Evolutionary conservation across 2,797 vertebrate species (phyloP).

Genomic region (Taeniopygia guttata): DNA sequence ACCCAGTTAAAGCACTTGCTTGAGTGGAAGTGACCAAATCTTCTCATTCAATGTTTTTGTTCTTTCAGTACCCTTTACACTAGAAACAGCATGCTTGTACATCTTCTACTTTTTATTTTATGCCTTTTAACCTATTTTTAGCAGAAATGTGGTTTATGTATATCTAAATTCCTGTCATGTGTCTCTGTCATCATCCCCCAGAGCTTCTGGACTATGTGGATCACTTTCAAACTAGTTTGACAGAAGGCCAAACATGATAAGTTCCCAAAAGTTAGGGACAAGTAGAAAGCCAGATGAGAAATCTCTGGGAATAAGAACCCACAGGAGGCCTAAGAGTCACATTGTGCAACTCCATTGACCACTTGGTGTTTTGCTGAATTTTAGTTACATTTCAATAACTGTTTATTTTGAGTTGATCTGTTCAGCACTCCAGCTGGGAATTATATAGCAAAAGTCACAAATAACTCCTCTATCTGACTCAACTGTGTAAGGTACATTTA

Average conservation of each 20-base stretch:
- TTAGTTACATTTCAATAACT: not conserved
- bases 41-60: not conserved
- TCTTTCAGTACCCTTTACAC: not conserved
- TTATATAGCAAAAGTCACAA: not conserved
- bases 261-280: conserved; percentile 36
- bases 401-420: not conserved
- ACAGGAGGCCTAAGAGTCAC: not conserved
- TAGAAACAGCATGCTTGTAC: not conserved
- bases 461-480: not conserved
- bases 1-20: not conserved
- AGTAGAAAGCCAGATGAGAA: conserved; percentile 48
- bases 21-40: not conserved
- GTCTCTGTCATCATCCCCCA: not conserved
- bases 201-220: conserved; percentile 33
- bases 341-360: not conserved
- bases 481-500: not conserved
- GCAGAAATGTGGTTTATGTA: not conserved
- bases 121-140: conserved; percentile 12
- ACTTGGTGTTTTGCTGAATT: not conserved
- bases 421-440: not conserved
- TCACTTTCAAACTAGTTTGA: conserved; percentile 30
- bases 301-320: conserved; percentile 33
- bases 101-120: not conserved
- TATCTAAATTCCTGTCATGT: conserved; percentile 19
- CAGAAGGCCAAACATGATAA: conserved; percentile 19